Conservation (phyloP, 2,888 invertebrate genomes). For the Megaustenia siamemsis region DNA sequence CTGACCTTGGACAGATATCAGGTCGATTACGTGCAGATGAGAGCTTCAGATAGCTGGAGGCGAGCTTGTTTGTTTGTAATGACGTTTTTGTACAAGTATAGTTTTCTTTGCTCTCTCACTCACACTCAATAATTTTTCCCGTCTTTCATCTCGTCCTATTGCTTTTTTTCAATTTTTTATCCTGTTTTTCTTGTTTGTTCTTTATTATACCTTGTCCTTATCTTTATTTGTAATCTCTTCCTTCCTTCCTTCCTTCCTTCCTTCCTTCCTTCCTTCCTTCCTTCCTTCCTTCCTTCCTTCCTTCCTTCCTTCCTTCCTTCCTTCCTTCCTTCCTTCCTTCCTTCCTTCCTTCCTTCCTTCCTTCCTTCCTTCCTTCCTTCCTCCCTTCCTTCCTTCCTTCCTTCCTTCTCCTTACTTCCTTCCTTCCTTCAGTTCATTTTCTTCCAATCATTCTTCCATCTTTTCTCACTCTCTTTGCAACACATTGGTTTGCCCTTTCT, state of each 20-base stretch:
- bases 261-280: neutral
- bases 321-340: neutral
- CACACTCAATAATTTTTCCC: too few relatives aligned
- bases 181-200: neutral
- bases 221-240: neutral
- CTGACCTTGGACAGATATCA: too few relatives aligned
- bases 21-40: too few relatives aligned
- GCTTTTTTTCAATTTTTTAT: too few relatives aligned
- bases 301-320: neutral
- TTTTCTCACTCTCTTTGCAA: too few relatives aligned
- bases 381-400: neutral
- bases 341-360: neutral
- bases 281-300: neutral
- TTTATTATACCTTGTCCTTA: neutral
- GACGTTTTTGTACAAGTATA: too few relatives aligned
- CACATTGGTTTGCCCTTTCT: too few relatives aligned
- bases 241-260: neutral
- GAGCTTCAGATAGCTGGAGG: too few relatives aligned
- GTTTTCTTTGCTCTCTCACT: too few relatives aligned
- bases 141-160: neutral
- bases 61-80: too few relatives aligned
- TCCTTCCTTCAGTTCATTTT: neutral
- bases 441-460: too few relatives aligned
- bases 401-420: neutral
- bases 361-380: neutral